phyloP scores from a whole-genome alignment of 2,888 invertebrate species.

The Drosophila hawaiiensis region DNA sequence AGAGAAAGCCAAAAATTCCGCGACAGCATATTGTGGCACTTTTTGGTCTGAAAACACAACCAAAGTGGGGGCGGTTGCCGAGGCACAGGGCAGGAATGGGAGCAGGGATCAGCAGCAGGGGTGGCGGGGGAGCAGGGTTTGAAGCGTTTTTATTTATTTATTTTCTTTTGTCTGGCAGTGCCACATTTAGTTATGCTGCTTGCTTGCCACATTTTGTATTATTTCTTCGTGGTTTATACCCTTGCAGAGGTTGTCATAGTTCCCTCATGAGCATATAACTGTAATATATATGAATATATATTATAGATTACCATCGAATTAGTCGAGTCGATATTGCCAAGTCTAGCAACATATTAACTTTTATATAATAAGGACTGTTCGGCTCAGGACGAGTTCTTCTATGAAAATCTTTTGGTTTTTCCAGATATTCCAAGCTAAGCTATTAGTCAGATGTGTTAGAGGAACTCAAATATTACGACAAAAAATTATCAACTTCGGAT shows the following conservation, averaged over 20 bases:
- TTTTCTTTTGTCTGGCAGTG: slow-evolving; percentile 12
- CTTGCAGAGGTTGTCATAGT: neutral
- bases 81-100: neutral
- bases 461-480: neutral
- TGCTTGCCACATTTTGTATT: slow-evolving; percentile 66
- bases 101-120: neutral
- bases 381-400: neutral
- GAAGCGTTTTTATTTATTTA: slow-evolving; percentile 7
- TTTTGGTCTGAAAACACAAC: slow-evolving; percentile 44
- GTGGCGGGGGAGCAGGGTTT: neutral
- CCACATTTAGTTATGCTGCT: slow-evolving; percentile 76
- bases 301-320: neutral
- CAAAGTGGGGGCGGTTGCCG: slow-evolving; percentile 25
- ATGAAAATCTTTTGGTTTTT: neutral
- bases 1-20: slow-evolving; percentile 83
- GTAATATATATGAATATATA: neutral
- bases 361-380: neutral
- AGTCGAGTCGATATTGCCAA: neutral
- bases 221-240: slow-evolving; percentile 6
- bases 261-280: neutral
- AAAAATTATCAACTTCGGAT: neutral
- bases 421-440: neutral
- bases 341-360: neutral
- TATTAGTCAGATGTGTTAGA: neutral
- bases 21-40: slow-evolving; percentile 74